Conservation (phyloP, 2,888 invertebrate species). For the Andrena praecox region DNA sequence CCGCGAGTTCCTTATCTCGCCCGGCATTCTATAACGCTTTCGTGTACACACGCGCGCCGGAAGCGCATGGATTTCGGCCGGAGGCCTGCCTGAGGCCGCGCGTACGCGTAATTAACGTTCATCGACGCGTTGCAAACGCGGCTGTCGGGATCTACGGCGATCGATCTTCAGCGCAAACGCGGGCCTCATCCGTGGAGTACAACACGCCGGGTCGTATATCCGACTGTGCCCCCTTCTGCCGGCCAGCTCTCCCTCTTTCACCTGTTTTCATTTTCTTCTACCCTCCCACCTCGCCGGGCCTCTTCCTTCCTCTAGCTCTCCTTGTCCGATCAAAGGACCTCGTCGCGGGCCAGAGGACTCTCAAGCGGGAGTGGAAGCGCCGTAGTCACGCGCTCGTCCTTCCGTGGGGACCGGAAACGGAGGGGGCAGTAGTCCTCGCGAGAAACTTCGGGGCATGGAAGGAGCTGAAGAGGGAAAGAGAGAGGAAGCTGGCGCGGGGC, state of each 20-base stretch:
- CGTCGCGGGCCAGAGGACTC: constrained; percentile 61
- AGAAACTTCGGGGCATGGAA: constrained; percentile 46
- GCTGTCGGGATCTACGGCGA: constrained; percentile 29
- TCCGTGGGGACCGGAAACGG: constrained; percentile 53
- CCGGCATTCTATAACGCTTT: neutral
- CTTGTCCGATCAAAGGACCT: constrained; percentile 45
- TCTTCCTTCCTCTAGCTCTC: constrained; percentile 66
- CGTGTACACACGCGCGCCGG: neutral
- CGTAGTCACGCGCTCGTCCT: constrained; percentile 46
- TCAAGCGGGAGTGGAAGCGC: constrained; percentile 23
- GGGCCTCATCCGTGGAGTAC: constrained; percentile 20
- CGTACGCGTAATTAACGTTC: constrained; percentile 24
- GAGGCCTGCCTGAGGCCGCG: neutral
- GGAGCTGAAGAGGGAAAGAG: constrained; percentile 4
- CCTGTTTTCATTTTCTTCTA: constrained; percentile 48
- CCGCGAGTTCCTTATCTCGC: constrained; percentile 5
- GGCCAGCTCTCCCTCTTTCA: constrained; percentile 11
- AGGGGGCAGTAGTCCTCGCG: constrained; percentile 48
- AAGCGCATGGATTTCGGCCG: neutral
- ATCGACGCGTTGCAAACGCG: constrained; percentile 35
- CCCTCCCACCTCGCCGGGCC: constrained; percentile 11
- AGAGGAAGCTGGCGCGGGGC: neutral
- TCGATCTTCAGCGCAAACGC: constrained; percentile 43
- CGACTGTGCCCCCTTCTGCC: neutral
- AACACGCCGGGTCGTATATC: constrained; percentile 32